These are phyloP conservation scores for Gobius niger DNA, from an alignment of 2,113 vertebrate genomes.

Conservation along the genomic window DNA sequence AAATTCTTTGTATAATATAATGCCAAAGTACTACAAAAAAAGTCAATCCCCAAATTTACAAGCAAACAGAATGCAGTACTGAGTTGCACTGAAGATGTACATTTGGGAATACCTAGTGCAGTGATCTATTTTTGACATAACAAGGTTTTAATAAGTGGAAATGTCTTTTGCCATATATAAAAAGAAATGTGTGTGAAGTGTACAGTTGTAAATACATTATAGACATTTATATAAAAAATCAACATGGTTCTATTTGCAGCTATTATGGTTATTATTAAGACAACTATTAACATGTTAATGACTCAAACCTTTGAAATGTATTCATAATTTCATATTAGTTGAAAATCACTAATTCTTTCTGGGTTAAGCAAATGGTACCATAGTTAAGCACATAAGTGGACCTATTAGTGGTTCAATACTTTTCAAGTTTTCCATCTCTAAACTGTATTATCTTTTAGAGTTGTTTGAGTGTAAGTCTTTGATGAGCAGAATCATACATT, in stretches of 20 bases:
- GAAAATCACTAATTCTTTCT: neutral
- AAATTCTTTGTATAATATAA: neutral
- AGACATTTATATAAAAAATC: neutral
- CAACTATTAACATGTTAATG: neutral
- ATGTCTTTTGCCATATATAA: neutral
- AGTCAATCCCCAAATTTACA: neutral
- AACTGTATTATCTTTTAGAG: neutral
- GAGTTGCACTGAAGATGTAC: neutral
- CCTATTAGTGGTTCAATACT: slow-evolving; percentile 3
- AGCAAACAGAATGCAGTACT: neutral
- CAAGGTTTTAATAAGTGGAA: neutral
- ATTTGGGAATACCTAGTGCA: neutral
- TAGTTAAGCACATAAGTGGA: neutral
- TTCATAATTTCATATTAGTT: neutral
- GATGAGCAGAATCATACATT: neutral
- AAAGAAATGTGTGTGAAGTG: neutral
- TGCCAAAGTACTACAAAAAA: neutral
- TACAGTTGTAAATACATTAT: neutral
- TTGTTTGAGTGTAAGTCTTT: neutral
- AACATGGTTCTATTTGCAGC: neutral
- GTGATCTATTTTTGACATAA: neutral
- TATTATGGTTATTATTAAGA: neutral
- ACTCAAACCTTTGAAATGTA: neutral
- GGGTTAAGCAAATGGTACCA: neutral
- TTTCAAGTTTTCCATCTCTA: neutral